phyloP scores from a whole-genome alignment of 2,888 invertebrate genomes.

The Tetragonisca angustula region DNA sequence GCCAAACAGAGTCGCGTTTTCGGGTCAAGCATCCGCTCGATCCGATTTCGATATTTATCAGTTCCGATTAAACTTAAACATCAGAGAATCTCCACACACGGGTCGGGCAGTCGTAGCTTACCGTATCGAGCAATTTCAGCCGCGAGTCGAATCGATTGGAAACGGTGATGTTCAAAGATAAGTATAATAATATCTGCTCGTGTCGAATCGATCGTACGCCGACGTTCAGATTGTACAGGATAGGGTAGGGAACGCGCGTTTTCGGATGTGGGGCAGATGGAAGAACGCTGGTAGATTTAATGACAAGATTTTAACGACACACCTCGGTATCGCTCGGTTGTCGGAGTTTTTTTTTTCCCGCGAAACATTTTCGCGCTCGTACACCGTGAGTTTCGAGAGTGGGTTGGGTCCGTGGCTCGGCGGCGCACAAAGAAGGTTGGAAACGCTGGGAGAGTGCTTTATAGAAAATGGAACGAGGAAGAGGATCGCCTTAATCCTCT shows the following conservation, averaged over 20 bases:
- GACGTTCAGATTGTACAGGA: not conserved
- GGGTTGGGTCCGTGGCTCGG: not conserved
- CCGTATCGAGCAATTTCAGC: not conserved
- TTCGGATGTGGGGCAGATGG: not conserved
- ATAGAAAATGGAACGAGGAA: constrained; percentile 58
- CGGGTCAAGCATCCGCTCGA: not conserved
- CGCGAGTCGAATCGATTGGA: not conserved
- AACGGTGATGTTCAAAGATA: not conserved
- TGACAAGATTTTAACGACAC: constrained; percentile 26
- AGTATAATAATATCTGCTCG: not conserved
- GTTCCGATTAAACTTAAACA: not conserved
- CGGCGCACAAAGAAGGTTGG: not conserved
- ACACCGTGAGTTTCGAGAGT: constrained; percentile 11
- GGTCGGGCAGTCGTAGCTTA: not conserved
- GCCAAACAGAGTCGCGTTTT: not conserved
- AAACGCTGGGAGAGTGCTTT: constrained; percentile 37
- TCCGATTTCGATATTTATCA: not conserved
- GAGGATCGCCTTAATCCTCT: constrained; percentile 50
- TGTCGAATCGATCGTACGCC: not conserved
- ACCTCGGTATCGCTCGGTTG: not conserved
- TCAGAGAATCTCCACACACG: no score
- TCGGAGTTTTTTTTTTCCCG: not conserved
- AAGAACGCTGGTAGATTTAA: not conserved
- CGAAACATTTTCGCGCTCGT: constrained; percentile 6
- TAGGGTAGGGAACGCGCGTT: not conserved